Conservation (phyloP, 2,113 vertebrate species). For the Lepisosteus osseus region DNA sequence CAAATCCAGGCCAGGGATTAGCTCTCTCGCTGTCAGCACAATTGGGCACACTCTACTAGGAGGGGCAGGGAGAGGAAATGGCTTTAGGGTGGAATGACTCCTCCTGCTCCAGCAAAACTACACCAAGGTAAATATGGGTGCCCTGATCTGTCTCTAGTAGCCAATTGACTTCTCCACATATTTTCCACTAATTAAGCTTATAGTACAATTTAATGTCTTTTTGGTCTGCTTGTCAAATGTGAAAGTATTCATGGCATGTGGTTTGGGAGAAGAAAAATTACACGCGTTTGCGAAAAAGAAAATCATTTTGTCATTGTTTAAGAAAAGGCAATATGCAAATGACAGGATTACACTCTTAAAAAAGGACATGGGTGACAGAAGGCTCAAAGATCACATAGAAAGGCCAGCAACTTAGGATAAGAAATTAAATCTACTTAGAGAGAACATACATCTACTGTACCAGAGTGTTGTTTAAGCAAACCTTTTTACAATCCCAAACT, state of each 20-base stretch:
- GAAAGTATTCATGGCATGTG: background rate
- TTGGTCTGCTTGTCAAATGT: background rate
- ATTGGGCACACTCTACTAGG: background rate
- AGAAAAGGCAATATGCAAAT: too few species aligned
- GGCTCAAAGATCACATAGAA: too few species aligned
- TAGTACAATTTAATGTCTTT: background rate
- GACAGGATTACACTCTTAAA: too few species aligned
- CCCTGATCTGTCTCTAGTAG: background rate
- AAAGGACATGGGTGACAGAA: too few species aligned
- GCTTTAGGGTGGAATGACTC: conserved; percentile 17
- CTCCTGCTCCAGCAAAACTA: background rate
- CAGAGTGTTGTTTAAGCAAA: too few species aligned
- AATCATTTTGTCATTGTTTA: too few species aligned
- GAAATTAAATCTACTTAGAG: too few species aligned
- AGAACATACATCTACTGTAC: too few species aligned
- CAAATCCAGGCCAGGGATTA: conserved; percentile 40
- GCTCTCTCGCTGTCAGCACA: conserved; percentile 17
- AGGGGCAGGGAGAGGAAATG: background rate
- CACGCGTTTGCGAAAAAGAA: too few species aligned
- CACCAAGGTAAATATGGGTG: background rate
- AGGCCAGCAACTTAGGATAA: too few species aligned
- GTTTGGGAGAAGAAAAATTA: background rate
- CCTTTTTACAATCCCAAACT: too few species aligned
- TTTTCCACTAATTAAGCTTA: background rate
- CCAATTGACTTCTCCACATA: background rate